These are phyloP conservation scores for Dicaeum eximium DNA, from an alignment of 2,113 vertebrate genomes.

Conservation along the genomic window DNA sequence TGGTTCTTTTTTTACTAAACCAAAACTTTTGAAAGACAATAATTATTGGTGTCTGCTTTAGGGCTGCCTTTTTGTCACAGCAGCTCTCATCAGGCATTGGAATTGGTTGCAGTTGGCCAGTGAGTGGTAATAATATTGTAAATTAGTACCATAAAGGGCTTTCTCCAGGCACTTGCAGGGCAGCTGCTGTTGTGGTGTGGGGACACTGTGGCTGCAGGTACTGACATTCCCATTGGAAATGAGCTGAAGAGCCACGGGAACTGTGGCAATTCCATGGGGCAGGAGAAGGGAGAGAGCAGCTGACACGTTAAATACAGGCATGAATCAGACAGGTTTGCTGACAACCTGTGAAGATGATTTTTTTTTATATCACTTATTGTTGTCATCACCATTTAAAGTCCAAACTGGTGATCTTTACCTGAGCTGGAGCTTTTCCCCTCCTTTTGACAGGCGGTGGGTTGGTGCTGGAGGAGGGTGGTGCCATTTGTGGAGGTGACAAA, in stretches of 20 bases:
- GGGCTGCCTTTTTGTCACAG: background rate
- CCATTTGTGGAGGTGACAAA: fast-evolving
- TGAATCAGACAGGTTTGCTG: background rate
- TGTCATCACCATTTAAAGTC: background rate
- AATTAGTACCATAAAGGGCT: background rate
- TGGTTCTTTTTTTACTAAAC: background rate
- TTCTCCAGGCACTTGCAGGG: background rate
- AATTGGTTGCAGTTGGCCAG: background rate
- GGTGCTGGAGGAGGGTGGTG: fast-evolving
- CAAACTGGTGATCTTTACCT: background rate
- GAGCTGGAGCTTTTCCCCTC: background rate
- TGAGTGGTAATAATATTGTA: background rate
- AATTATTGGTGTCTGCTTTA: background rate
- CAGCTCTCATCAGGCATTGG: background rate
- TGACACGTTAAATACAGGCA: fast-evolving
- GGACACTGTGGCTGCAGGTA: background rate
- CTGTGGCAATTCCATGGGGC: background rate
- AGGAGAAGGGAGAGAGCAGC: background rate
- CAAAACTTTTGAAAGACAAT: background rate
- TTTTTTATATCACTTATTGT: background rate
- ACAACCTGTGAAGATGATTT: background rate
- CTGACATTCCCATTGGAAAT: background rate
- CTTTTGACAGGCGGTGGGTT: fast-evolving
- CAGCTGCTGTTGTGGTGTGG: background rate
- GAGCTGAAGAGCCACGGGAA: background rate